Evolutionary conservation across 92 coral and sea anemone species (phyloP).

Genomic region (Plumapathes pennacea): DNA sequence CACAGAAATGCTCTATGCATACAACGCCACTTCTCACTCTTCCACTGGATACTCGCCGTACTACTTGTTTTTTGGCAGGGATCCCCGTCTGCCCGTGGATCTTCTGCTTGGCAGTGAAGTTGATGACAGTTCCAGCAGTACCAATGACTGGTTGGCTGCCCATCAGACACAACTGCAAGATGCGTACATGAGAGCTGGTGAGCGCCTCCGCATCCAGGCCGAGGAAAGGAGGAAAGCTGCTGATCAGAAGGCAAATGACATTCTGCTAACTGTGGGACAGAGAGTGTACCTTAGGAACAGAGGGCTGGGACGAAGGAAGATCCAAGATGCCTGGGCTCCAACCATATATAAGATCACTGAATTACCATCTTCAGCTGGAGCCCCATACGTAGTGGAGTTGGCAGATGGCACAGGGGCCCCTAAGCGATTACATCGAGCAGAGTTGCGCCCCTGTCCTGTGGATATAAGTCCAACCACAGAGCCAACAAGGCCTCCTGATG

Average conservation of each 20-base stretch:
- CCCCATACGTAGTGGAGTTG: too few relatives aligned
- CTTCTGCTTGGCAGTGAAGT: constrained; percentile 12
- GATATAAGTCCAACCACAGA: too few relatives aligned
- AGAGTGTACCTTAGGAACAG: too few relatives aligned
- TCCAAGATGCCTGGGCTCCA: too few relatives aligned
- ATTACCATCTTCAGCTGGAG: too few relatives aligned
- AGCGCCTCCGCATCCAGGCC: constrained; percentile 15
- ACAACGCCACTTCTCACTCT: constrained; percentile 68
- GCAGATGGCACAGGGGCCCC: too few relatives aligned
- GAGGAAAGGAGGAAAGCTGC: constrained; percentile 4
- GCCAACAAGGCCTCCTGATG: too few relatives aligned
- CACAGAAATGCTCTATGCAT: constrained; percentile 60
- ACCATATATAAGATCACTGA: too few relatives aligned
- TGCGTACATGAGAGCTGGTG: constrained; percentile 28
- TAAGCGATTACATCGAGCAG: too few relatives aligned
- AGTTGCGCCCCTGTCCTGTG: too few relatives aligned
- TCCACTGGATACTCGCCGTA: constrained; percentile 60
- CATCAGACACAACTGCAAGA: constrained; percentile 39
- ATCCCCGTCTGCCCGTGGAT: constrained; percentile 47
- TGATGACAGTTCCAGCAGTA: not conserved
- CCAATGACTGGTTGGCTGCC: constrained; percentile 41
- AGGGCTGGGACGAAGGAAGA: too few relatives aligned
- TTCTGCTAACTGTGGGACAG: constrained; percentile 31
- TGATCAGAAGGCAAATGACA: constrained; percentile 10
- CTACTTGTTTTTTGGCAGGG: constrained; percentile 57